phyloP scores from a whole-genome alignment of 2,888 invertebrate genomes.

The Sphinx pinastri region DNA sequence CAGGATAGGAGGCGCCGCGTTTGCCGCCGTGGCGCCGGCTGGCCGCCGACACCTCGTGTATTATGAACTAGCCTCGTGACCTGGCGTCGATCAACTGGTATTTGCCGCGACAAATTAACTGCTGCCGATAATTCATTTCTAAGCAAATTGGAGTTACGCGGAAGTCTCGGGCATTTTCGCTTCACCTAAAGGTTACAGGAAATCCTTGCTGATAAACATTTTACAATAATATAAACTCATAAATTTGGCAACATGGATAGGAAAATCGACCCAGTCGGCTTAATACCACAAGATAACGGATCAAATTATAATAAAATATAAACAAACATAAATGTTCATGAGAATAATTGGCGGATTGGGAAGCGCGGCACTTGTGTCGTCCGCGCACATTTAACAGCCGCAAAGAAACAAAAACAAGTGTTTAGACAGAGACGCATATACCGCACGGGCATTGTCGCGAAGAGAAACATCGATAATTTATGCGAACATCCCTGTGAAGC shows the following conservation, averaged over 20 bases:
- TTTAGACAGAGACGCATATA: slow-evolving; percentile 71
- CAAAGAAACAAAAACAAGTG: slow-evolving; percentile 77
- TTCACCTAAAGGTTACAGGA: slow-evolving; percentile 23
- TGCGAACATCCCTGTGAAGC: slow-evolving; percentile 81
- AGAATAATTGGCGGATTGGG: slow-evolving; percentile 56
- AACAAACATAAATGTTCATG: slow-evolving; percentile 50
- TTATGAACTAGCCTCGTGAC: slow-evolving; percentile 82
- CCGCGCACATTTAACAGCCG: slow-evolving; percentile 60
- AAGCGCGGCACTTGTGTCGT: slow-evolving; percentile 65
- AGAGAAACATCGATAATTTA: slow-evolving; percentile 82
- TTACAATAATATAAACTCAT: slow-evolving; percentile 19
- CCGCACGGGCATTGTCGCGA: slow-evolving; percentile 58
- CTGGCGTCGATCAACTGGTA: slow-evolving; percentile 80
- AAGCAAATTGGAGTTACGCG: slow-evolving; percentile 60
- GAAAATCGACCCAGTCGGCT: not conserved
- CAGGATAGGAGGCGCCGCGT: slow-evolving; percentile 80
- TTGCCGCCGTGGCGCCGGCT: slow-evolving; percentile 80
- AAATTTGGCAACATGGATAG: not conserved
- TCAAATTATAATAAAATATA: slow-evolving; percentile 35
- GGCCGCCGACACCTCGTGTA: slow-evolving; percentile 82
- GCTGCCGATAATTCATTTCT: slow-evolving; percentile 65
- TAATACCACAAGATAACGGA: not conserved
- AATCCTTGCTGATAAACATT: slow-evolving; percentile 13
- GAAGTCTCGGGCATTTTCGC: slow-evolving; percentile 54
- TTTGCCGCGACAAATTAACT: slow-evolving; percentile 73